Base-by-base conservation (phyloP, 2,888 invertebrate genomes). In the Cheilosia impressa region DNA sequence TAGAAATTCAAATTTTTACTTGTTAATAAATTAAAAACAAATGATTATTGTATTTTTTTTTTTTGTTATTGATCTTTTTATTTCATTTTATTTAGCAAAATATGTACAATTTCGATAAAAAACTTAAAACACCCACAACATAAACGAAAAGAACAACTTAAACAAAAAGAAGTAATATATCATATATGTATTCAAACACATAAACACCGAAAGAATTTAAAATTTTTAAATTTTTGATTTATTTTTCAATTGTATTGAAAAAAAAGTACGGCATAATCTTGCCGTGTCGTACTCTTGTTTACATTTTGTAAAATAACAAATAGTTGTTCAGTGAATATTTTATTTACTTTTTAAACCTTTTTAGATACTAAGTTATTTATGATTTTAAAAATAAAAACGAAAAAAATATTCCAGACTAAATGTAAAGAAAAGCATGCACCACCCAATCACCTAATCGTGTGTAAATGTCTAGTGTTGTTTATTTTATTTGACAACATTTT, bases 361-460 rank as follows among this genome's bases (percentile, higher is more conserved):
- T 34, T 77, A 77, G 60, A 19, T 15, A 27, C 31, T 84, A 79
- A 84, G 79, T 84, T 84, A 84, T 84, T 84, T 79, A 84, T 84
- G 58, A 63, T 38, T 75, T 57, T 63, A 62, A 72, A 62, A 50
- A 60, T 53, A 10, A 41, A 68, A 43, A 31, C 22, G 34, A 63
- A 34, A 10, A 43, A 19, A 63, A 31, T 83, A 83, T 78, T 78
- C 68, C 72, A 78, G 60, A 81, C 24, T 38, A 47, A 58, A 24
- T 76, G 76, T 77, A 65, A 71, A 65, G 50, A 60, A 15, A 50
- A 45, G 43, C 41, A 65, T 60, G 60, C 71, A 72, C 53, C 65
- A 22, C 34, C 13, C 45, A 41, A 45, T 69, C 52, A 52, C 58
- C 47, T 65, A 57, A 38, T 22, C 31, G 53, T 55, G 50, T 38